Evolutionary conservation across 2,113 vertebrate genomes (phyloP).

Genomic region (Mobula birostris): DNA sequence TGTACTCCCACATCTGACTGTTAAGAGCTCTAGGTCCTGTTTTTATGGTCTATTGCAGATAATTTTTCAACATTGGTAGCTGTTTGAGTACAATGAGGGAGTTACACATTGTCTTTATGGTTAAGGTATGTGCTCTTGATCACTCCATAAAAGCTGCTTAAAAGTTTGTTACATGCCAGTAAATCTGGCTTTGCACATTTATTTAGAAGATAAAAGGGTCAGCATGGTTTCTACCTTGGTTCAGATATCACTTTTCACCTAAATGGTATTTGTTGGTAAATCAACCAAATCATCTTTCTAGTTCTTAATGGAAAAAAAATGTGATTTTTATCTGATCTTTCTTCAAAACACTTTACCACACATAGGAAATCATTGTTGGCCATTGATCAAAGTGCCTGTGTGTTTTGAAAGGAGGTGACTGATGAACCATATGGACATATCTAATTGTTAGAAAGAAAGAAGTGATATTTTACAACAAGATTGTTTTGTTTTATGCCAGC

Average conservation of each 20-base stretch:
- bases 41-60: slow-evolving; percentile 50
- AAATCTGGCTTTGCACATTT: slow-evolving; percentile 50
- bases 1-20: slow-evolving; percentile 54
- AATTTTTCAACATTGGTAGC: slow-evolving; percentile 54
- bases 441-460: slow-evolving; percentile 52
- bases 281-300: slow-evolving; percentile 55
- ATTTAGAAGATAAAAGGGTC: slow-evolving; percentile 52
- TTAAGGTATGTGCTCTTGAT: slow-evolving; percentile 52
- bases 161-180: slow-evolving; percentile 46
- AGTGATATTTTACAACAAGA: slow-evolving; percentile 38
- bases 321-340: slow-evolving; percentile 52
- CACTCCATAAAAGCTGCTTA: slow-evolving; percentile 45
- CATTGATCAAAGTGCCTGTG: slow-evolving; percentile 51
- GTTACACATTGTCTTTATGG: slow-evolving; percentile 39
- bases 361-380: slow-evolving; percentile 51
- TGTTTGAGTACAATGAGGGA: slow-evolving; percentile 42
- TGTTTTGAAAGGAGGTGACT: slow-evolving; percentile 60
- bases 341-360: slow-evolving; percentile 53
- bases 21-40: slow-evolving; percentile 44
- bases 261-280: slow-evolving; percentile 55
- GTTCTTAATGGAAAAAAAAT: slow-evolving; percentile 53
- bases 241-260: slow-evolving; percentile 54
- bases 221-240: slow-evolving; percentile 46
- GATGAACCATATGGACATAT: slow-evolving; percentile 53
- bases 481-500: not conserved